Evolutionary conservation across 2,797 vertebrate genomes (phyloP), one percentile per base, ranked within the genome.

Genomic region (Rhyacichthys aspro): DNA sequence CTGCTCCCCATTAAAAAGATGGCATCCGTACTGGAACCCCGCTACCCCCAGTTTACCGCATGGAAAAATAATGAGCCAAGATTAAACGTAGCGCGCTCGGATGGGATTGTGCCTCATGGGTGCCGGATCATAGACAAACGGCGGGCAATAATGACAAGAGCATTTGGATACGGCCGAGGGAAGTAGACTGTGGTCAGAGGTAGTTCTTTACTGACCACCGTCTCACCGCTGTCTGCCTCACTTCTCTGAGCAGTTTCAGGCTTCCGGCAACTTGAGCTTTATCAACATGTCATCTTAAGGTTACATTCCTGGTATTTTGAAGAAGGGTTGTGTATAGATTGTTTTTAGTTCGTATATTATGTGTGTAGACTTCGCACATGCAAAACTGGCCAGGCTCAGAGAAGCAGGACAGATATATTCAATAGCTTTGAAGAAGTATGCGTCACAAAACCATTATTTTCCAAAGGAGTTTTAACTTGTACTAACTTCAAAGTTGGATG

Each of bases 31-130:
- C 34, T 33, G 2, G 34, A 39, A 17, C 41, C 33, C 23, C 1
- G 34, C 39, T 11, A 16, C 37, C 56, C 36, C 36, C 50, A 55
- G 73, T 72, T 72, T 79, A 78, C 62, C 17, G 32, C 12, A 11
- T 49, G 33, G 47, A 42, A 66, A 80, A 78, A 74, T 79, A 78
- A 79, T 75, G 58, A 79, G 71, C 48, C 56, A 8, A 63, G 63
- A 74, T 78, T 70, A 81, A 70, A 58, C 34, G n/a, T 43, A 50
- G 56, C 8, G 18, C 6, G 16, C 18, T 63, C 45, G 47, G 55
- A 66, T 43, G 52, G 33, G 55, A 59, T 19, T n/a, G 47, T n/a
- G 61, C 32, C 61, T 68, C 36, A 41, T 28, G 57, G 74, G 62
- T 43, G 28, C 65, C 49, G 60, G 72, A 73, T 79, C 79, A 72